Percentiles rank a stretch among this genome's conserved stretches.
Evolutionary conservation across 2,113 vertebrate genomes (phyloP).

Genomic region (Emydocephalus ijimae): DNA sequence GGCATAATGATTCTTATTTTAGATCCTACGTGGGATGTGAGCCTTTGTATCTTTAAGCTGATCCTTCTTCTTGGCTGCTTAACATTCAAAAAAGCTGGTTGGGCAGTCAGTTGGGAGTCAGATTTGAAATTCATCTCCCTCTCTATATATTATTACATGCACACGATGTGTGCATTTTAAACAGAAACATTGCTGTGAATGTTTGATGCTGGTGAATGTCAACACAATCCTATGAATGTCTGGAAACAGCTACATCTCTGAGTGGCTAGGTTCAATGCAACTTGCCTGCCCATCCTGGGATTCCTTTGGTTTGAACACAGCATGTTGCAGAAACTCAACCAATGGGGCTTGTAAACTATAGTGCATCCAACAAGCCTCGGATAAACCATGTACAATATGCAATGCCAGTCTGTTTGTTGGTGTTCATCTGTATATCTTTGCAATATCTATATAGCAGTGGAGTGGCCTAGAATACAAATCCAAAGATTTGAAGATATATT

Average conservation of each 20-base stretch:
- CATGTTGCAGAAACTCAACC: neutral
- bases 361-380: neutral
- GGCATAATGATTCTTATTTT: slow-evolving; percentile 10
- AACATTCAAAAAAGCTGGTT: neutral
- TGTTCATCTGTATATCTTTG: neutral
- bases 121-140: neutral
- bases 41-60: neutral
- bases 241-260: neutral
- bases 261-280: neutral
- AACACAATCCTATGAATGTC: neutral
- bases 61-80: neutral
- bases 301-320: neutral
- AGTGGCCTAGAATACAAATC: neutral
- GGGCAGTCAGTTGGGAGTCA: neutral
- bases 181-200: neutral
- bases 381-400: neutral
- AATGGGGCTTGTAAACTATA: neutral
- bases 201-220: neutral
- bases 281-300: neutral
- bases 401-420: neutral
- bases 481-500: neutral
- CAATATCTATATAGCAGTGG: neutral
- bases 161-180: neutral
- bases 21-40: neutral
- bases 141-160: no score